Evolutionary conservation across 2,888 invertebrate genomes (phyloP), one percentile per base, ranked within the genome.

Genomic region (Cetonia aurata): DNA sequence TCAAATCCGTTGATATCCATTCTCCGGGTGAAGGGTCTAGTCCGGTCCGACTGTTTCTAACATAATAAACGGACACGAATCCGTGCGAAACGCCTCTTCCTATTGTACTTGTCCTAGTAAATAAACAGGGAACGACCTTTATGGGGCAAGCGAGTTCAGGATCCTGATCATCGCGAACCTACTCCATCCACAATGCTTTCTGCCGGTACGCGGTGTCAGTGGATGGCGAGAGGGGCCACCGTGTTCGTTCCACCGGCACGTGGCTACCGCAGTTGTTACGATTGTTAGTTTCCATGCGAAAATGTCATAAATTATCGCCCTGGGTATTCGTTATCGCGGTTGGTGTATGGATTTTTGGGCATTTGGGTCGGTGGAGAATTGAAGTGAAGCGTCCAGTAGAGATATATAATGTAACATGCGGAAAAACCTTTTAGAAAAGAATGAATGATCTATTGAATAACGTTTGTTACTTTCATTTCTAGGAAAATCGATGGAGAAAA

Each of bases 221-320:
- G n/a, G 48, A 17, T 15, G 48, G 48, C 13, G 12, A 48, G 13
- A 12, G 48, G 62, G 15, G 10, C 8, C 9, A 13, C 48, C 31
- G 46, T 15, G 48, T 48, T 48, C 15, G 44, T 62, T 48, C 13
- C 31, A 25, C 33, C 31, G 53, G 10, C 31, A 44, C 31, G 15
- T 46, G 31, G 31, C 46, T 60, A 60, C 31, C 60, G 48, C 31
- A 48, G 31, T 48, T 33, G 60, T 46, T 69, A 60, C 62, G 53
- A 69, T 69, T 69, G 53, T 53, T 53, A 44, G 69, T 59, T 69
- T 69, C 53, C 69, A 69, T 69, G 69, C 62, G 69, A 69, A 69
- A 62, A 53, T 69, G 69, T 69, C 69, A 69, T 69, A 69, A 69
- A 69, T 69, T 69, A 69, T 53, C 60, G 25, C 13, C 37, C 52